These are phyloP conservation scores for Bellardia bayeri DNA, from an alignment of 2,888 invertebrate species.

Conservation along the genomic window DNA sequence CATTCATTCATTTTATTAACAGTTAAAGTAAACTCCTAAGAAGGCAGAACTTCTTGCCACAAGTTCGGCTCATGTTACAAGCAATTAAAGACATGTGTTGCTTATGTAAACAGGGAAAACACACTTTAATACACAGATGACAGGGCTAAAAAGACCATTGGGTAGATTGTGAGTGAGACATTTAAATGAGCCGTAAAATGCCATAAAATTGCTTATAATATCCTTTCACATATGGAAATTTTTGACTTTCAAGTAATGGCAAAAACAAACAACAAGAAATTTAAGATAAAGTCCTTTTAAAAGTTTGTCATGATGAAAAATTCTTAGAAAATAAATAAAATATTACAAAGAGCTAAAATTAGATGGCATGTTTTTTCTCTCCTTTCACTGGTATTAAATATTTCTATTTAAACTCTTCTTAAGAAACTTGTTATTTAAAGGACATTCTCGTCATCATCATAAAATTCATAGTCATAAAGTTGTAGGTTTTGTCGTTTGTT, in stretches of 20 bases:
- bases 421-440: conserved; percentile 4
- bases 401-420: neutral
- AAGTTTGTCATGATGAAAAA: neutral
- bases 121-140: neutral
- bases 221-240: conserved; percentile 31
- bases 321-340: neutral
- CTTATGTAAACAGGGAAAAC: conserved; percentile 10
- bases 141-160: conserved; percentile 13
- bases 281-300: conserved; percentile 21
- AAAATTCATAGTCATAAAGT: conserved; percentile 15
- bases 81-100: conserved; percentile 69
- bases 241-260: neutral
- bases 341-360: neutral
- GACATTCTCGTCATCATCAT: conserved; percentile 8
- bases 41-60: neutral
- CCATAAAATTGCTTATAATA: conserved; percentile 31
- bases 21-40: neutral
- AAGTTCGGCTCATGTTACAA: conserved; percentile 30
- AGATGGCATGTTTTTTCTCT: neutral
- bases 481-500: conserved; percentile 10
- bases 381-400: neutral
- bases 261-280: neutral
- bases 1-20: conserved; percentile 22
- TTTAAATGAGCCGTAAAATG: conserved; percentile 65
- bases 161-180: conserved; percentile 21